These are phyloP conservation scores for Apotomis turbidana DNA, from an alignment of 2,888 invertebrate species.

Conservation along the genomic window DNA sequence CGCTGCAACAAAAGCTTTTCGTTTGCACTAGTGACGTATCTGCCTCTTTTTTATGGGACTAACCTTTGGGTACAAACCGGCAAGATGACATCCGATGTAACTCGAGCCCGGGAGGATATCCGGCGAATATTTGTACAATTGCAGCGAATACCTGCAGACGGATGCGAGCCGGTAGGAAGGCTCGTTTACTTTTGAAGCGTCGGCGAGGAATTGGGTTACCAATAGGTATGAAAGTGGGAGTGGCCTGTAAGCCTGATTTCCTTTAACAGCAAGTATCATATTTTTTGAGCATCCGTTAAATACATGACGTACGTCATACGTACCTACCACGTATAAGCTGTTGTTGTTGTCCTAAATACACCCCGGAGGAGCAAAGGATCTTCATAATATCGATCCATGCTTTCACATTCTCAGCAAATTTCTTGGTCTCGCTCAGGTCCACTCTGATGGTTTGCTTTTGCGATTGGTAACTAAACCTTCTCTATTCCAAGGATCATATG, in stretches of 20 bases:
- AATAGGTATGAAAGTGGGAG: slow-evolving; percentile 15
- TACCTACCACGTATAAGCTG: no score
- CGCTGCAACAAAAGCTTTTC: not conserved
- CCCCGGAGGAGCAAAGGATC: no score
- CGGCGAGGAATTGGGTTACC: slow-evolving; percentile 43
- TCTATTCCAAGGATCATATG: no score
- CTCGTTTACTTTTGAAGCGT: slow-evolving; percentile 41
- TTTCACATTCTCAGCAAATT: no score
- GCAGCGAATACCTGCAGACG: slow-evolving; percentile 47
- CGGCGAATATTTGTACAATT: slow-evolving; percentile 52
- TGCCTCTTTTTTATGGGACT: slow-evolving; percentile 4
- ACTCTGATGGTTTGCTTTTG: no score
- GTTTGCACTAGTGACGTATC: slow-evolving; percentile 19
- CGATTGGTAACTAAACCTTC: no score
- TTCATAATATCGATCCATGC: no score
- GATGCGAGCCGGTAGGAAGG: slow-evolving; percentile 44
- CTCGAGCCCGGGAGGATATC: slow-evolving; percentile 38
- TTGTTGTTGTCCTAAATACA: no score
- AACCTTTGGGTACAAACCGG: slow-evolving; percentile 34
- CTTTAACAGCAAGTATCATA: not conserved
- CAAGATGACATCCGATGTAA: slow-evolving; percentile 38
- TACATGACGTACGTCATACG: no score
- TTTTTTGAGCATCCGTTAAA: no score
- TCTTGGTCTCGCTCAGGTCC: no score
- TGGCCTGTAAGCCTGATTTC: not conserved